Conservation (phyloP, 2,113 vertebrate species). For the Mastomys natalensis region DNA sequence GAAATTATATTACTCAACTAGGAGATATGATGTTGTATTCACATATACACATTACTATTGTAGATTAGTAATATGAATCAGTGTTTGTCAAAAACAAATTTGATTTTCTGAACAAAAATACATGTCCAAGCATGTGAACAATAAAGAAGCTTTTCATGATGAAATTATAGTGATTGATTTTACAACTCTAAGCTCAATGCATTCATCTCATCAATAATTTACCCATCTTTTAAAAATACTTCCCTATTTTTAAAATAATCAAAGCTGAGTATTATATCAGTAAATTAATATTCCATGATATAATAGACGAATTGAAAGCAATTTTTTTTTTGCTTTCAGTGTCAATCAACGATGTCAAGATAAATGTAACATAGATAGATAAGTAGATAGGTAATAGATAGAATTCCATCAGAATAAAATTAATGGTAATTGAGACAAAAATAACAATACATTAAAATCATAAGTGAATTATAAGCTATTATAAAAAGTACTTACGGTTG, state of each 20-base stretch:
- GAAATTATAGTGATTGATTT: conserved; percentile 42
- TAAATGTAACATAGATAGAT: neutral
- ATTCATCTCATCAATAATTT: neutral
- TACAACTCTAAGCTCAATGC: neutral
- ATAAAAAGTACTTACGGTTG: neutral
- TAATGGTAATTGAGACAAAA: conserved; percentile 26
- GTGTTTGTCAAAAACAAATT: conserved; percentile 39
- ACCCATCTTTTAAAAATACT: conserved; percentile 45
- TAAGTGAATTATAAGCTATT: conserved; percentile 24
- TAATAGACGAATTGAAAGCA: neutral
- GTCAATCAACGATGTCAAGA: conserved; percentile 36
- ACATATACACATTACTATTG: neutral
- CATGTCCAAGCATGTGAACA: neutral
- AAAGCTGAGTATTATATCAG: conserved; percentile 18
- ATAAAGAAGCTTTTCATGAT: conserved; percentile 29
- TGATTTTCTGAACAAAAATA: conserved; percentile 36
- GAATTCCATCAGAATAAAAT: neutral
- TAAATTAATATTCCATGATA: conserved; percentile 52
- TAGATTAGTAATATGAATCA: neutral
- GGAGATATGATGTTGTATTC: neutral
- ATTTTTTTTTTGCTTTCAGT: conserved; percentile 16
- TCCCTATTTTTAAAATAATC: conserved; percentile 45
- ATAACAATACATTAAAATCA: conserved; percentile 31
- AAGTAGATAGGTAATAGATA: neutral
- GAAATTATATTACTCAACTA: neutral